Evolutionary conservation across 2,797 vertebrate genomes (phyloP), one percentile per base, ranked within the genome.

Genomic region (Ambastaia sidthimunki): DNA sequence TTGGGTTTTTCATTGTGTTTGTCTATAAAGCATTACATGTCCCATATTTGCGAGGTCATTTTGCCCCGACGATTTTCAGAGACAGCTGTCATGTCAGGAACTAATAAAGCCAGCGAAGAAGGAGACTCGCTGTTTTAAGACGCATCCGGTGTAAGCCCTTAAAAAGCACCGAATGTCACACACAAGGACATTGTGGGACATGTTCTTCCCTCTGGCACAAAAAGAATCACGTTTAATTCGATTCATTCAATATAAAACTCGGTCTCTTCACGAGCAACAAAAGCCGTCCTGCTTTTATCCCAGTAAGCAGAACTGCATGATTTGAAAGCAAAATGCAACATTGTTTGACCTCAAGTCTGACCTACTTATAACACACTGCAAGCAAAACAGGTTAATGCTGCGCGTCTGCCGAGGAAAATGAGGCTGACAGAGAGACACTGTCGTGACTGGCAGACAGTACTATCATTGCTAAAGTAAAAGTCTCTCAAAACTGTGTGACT

Each of bases 321-420:
- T 71, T 57, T 76, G 50, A 68, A 67, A 73, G 41, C 19, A 25
- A 81, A 63, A 82, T 54, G 25, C 62, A 73, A 69, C 59, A 66
- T 80, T 63, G 48, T 63, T 82, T 82, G 83, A 82, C 80, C 80
- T 82, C 54, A 73, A 70, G 31, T 44, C 15, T 77, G 77, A 77
- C 80, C 83, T 69, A 67, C 19, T 78, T 81, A 44, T 48, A 73
- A 63, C 7, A 59, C 76, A 69, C 69, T 48, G 44, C 69, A 59
- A 81, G 62, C 47, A 57, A 72, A 79, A n/a, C 68, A 82, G 76
- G 76, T 57, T 66, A 72, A 59, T 69, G 74, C 52, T 12, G 25
- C 62, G 44, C 69, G 71, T 52, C 55, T 76, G 62, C 48, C 19
- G 52, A 54, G 28, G 19, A 55, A 55, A 70, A 34, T 41, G 48